Evolutionary conservation across 2,797 vertebrate species (phyloP).

Genomic region (Chaetophractus vellerosus): DNA sequence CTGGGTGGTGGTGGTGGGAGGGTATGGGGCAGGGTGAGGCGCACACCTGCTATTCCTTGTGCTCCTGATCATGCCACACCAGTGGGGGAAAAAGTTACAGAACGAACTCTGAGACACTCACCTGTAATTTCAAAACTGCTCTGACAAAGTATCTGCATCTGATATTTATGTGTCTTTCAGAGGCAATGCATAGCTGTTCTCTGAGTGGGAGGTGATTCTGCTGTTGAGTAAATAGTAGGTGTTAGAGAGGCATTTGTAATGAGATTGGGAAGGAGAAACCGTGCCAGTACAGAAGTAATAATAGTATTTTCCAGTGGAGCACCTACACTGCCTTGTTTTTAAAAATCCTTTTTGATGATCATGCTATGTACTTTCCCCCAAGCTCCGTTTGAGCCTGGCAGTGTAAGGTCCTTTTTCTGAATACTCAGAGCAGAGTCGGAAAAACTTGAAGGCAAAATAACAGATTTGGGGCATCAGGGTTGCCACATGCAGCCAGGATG

Average conservation of each 20-base stretch:
- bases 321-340: neutral
- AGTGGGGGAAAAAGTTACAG: neutral
- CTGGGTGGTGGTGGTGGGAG: neutral
- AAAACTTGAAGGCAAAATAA: neutral
- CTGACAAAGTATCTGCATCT: neutral
- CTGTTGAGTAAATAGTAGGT: slow-evolving; percentile 61
- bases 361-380: neutral
- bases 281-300: neutral
- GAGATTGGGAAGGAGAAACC: slow-evolving; percentile 34
- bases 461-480: neutral
- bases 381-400: neutral
- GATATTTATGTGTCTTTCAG: neutral
- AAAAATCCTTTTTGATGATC: neutral
- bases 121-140: slow-evolving; percentile 9
- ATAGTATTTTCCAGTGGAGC: neutral
- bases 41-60: neutral
- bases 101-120: neutral
- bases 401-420: neutral
- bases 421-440: neutral
- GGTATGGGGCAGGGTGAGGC: neutral
- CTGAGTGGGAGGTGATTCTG: slow-evolving; percentile 60
- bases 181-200: neutral
- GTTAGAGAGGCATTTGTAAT: slow-evolving; percentile 25
- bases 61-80: neutral
- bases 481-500: neutral